These are phyloP conservation scores for Drosophila funebris DNA, from an alignment of 1,140 invertebrate species.

Conservation along the genomic window DNA sequence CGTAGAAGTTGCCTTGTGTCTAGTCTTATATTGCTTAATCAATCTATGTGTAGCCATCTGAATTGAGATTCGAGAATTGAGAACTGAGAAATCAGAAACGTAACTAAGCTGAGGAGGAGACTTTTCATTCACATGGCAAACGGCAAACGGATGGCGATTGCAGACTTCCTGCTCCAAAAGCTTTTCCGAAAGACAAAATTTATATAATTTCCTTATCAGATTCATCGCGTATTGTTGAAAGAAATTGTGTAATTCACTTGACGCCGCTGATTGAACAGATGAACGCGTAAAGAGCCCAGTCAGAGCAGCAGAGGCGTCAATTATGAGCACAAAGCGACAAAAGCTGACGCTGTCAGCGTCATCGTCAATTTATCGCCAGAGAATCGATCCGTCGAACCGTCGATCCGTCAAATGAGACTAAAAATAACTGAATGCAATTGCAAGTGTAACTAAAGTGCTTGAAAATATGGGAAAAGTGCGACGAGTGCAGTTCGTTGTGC, in stretches of 20 bases:
- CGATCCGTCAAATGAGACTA: conserved; percentile 18
- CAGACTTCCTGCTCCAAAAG: conserved; percentile 63
- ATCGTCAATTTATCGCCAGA: conserved; percentile 37
- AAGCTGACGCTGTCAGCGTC: conserved; percentile 33
- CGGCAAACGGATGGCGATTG: conserved; percentile 57
- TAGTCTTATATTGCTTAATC: conserved; percentile 47
- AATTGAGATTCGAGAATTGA: conserved; percentile 29
- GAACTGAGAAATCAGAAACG: conserved; percentile 15
- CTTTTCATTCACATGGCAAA: conserved; percentile 58
- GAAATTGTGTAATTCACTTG: conserved; percentile 69
- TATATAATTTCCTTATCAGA: conserved; percentile 79
- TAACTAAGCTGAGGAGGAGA: conserved; percentile 6
- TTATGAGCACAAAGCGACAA: conserved; percentile 63
- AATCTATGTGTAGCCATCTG: conserved; percentile 38
- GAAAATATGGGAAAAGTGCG: conserved; percentile 68
- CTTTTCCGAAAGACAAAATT: conserved; percentile 66
- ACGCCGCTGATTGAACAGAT: conserved; percentile 55
- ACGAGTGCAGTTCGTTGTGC: conserved; percentile 72
- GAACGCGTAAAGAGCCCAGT: neutral
- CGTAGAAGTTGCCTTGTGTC: conserved; percentile 2
- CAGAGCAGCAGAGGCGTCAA: conserved; percentile 44
- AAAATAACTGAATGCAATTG: conserved; percentile 32
- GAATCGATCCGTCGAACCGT: conserved; percentile 25
- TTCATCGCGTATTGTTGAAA: conserved; percentile 56
- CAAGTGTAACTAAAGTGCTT: conserved; percentile 51